phyloP scores from a whole-genome alignment of 2,888 invertebrate species.

The Yponomeuta sedellus region DNA sequence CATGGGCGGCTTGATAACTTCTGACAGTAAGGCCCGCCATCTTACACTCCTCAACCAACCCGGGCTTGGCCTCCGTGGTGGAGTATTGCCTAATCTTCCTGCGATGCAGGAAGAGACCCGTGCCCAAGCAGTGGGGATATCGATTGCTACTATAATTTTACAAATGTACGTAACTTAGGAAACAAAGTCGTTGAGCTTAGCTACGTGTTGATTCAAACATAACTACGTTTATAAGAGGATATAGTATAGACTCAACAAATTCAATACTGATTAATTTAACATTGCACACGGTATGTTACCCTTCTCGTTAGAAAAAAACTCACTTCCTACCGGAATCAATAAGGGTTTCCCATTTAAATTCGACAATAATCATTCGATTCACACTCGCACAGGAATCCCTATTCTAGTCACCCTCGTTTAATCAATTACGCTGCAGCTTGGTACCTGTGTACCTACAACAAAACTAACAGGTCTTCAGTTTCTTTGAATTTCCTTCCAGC shows the following conservation, averaged over 20 bases:
- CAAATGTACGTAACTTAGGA: too few species aligned
- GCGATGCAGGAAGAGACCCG: too few species aligned
- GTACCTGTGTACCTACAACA: not conserved
- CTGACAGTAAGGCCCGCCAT: too few species aligned
- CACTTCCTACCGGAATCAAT: not conserved
- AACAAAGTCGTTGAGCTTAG: too few species aligned
- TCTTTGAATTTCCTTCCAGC: not conserved
- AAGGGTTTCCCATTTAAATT: conserved; percentile 10
- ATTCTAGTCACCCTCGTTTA: conserved; percentile 50
- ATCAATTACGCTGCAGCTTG: conserved; percentile 63
- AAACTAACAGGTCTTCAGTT: not conserved
- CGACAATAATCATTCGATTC: conserved; percentile 42
- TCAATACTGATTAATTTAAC: not conserved
- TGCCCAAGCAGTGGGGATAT: too few species aligned
- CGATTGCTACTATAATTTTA: too few species aligned
- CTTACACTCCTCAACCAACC: too few species aligned
- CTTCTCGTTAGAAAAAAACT: not conserved
- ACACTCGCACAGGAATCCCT: conserved; percentile 61
- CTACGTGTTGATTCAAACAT: too few species aligned
- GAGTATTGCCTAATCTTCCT: too few species aligned
- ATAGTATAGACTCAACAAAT: not conserved
- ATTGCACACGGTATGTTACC: not conserved
- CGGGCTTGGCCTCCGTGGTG: too few species aligned
- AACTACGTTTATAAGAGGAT: too few species aligned
- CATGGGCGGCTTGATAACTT: too few species aligned